phyloP scores from a whole-genome alignment of 2,888 invertebrate genomes.

The Drosophila ustulata region DNA sequence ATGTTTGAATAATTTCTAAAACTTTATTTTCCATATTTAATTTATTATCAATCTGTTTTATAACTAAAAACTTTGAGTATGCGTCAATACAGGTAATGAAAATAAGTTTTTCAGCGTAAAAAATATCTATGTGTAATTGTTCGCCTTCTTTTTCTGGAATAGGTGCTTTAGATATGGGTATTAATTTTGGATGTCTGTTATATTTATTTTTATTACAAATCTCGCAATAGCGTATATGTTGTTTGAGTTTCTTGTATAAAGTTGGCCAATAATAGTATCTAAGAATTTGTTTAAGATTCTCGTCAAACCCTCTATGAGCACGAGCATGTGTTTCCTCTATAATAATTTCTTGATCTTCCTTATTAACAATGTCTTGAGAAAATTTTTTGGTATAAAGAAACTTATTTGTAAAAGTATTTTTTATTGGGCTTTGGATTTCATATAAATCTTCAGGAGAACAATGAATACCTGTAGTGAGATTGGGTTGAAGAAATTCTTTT shows the following conservation, averaged over 20 bases:
- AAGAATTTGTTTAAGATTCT: not conserved
- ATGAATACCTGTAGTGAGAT: not conserved
- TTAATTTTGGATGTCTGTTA: not conserved
- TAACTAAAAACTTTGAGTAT: constrained; percentile 6
- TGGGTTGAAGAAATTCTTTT: not conserved
- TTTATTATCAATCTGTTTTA: constrained; percentile 4
- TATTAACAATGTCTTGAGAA: not conserved
- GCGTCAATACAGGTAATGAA: not conserved
- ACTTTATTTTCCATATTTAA: constrained; percentile 11
- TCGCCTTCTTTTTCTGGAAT: not conserved
- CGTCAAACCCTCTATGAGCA: not conserved
- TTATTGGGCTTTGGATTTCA: not conserved
- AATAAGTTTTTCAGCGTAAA: not conserved
- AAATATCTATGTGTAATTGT: constrained; percentile 2
- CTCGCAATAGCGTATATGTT: not conserved
- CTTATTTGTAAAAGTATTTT: not conserved
- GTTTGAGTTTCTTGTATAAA: not conserved
- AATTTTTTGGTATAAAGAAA: not conserved
- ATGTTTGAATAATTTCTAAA: not conserved
- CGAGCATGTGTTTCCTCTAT: not conserved
- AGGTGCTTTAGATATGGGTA: not conserved
- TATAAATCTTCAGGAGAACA: not conserved
- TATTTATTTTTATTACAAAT: not conserved
- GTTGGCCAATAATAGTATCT: constrained; percentile 2
- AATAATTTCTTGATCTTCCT: not conserved